Evolutionary conservation across 1,140 invertebrate genomes (phyloP), one percentile per base, ranked within the genome.

Genomic region (Matsumurasca onukii): DNA sequence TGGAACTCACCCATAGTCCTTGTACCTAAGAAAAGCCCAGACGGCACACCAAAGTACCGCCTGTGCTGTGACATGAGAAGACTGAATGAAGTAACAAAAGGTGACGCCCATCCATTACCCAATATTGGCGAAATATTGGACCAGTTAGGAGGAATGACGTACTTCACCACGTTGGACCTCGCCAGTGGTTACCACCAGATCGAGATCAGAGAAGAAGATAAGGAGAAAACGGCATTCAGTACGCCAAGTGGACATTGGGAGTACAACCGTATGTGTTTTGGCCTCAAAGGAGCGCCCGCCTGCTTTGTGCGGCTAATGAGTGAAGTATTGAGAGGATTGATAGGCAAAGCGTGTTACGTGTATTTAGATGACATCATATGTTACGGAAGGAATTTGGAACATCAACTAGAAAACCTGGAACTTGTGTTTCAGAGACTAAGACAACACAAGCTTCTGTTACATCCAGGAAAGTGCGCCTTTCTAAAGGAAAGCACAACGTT

Each of bases 401-500:
- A 78, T 74, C 77, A 78, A 65, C 57, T 70, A 13, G 2, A 68
- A 30, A 75, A 75, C 31, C 64, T 80, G 31, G 63, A 57, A 62
- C 67, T 75, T 67, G 75, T 83, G 3, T 80, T 82, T 59, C 34
- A 75, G 12, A 71, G 73, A 67, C 62, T 84, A 13, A 70, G 74
- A 59, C 31, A 76, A 68, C 51, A 76, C 67, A 78, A 78, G 61
- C 71, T 83, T 29, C 80, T 82, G 74, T 30, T 82, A 22, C 76
- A 83, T 73, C 78, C 78, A 0, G 75, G 76, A 20, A 83, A 84
- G 75, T 83, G 80, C 64, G 75, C 80, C 67, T 83, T 84, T 72
- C 66, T 82, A 25, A 70, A 72, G 69, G 75, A 77, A 62, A 77
- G 82, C 77, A 75, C 82, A 1, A 55, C 68, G 3, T 81, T 80